Evolutionary conservation across 2,113 vertebrate species (phyloP).

Genomic region (Prunella fulvescens): DNA sequence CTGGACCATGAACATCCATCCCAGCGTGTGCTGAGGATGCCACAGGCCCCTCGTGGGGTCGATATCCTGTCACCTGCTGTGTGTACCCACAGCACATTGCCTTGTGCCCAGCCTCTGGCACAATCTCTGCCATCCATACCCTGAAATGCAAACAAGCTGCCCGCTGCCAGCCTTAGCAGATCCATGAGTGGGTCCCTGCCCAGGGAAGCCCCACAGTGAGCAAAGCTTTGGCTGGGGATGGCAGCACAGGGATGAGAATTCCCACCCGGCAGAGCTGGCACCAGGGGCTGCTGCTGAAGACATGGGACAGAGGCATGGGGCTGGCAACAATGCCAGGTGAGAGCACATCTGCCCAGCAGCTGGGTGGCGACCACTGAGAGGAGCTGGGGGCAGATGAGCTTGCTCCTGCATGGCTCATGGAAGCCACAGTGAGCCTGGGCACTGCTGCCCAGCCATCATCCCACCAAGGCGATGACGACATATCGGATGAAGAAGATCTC

Average conservation of each 20-base stretch:
- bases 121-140: background rate
- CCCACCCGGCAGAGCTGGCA: background rate
- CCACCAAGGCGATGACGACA: background rate
- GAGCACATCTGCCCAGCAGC: background rate
- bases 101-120: background rate
- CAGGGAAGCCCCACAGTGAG: background rate
- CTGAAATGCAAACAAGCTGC: background rate
- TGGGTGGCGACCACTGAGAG: fast-evolving
- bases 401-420: fast-evolving
- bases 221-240: background rate
- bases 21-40: background rate
- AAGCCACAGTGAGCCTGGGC: background rate
- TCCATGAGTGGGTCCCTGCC: background rate
- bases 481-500: background rate
- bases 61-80: fast-evolving
- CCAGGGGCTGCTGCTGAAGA: background rate
- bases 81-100: background rate
- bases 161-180: fast-evolving
- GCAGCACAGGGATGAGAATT: background rate
- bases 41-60: fast-evolving
- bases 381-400: background rate
- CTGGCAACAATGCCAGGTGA: background rate
- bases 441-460: background rate
- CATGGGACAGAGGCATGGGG: no score
- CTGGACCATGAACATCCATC: background rate